Evolutionary conservation across 2,888 invertebrate genomes (phyloP).

Genomic region (Margaritifera margaritifera): DNA sequence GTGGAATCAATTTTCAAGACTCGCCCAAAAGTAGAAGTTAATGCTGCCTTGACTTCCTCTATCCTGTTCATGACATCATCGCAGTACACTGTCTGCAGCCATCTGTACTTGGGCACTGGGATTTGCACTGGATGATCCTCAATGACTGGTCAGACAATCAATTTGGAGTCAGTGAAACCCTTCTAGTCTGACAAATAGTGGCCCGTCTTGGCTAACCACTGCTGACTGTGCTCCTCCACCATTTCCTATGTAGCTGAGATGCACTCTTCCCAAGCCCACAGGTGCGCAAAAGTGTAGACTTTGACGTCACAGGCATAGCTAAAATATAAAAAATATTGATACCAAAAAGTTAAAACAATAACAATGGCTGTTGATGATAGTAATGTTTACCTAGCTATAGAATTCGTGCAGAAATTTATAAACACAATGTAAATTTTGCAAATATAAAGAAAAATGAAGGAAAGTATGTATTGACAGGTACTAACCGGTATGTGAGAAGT

Average conservation of each 20-base stretch:
- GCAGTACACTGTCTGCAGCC: slow-evolving; percentile 26
- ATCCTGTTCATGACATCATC: slow-evolving; percentile 34
- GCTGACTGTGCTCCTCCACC: slow-evolving; percentile 37
- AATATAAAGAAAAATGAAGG: not conserved
- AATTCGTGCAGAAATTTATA: too few relatives aligned
- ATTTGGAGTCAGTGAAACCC: slow-evolving; percentile 3
- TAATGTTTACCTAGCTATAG: too few relatives aligned
- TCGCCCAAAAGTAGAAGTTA: slow-evolving; percentile 39
- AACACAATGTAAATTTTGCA: too few relatives aligned
- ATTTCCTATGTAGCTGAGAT: slow-evolving; percentile 27
- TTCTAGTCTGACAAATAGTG: slow-evolving; percentile 34
- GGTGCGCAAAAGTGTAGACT: slow-evolving; percentile 26
- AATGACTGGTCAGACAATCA: not conserved
- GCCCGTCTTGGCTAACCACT: slow-evolving; percentile 15
- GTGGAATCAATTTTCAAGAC: slow-evolving; percentile 46
- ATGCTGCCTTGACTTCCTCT: slow-evolving; percentile 41
- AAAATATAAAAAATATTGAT: slow-evolving; percentile 2
- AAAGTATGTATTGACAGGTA: not conserved
- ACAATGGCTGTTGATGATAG: too few relatives aligned
- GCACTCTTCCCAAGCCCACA: slow-evolving; percentile 41
- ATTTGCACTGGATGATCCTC: slow-evolving; percentile 14
- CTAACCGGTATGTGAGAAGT: slow-evolving; percentile 28
- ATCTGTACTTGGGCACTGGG: slow-evolving; percentile 21
- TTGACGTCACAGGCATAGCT: slow-evolving; percentile 34
- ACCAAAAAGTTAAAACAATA: not conserved